Base-by-base conservation (phyloP, 2,888 invertebrate genomes). In the Ennomos erosarius region DNA sequence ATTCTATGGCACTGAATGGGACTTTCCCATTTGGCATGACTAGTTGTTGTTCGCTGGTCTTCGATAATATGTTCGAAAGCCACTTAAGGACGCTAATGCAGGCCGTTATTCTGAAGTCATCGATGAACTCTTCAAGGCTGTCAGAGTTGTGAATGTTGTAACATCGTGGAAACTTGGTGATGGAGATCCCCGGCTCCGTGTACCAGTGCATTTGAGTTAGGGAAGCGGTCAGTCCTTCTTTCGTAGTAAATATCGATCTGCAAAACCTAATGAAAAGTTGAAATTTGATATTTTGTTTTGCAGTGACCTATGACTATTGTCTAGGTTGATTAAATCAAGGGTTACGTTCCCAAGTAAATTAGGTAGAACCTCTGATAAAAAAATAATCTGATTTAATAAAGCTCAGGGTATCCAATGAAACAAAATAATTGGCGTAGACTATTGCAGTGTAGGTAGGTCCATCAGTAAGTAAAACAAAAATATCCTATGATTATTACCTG, bases 21-120 rank as follows among this genome's bases (percentile, higher is more conserved):
- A 98, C 93, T 81, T 95, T 94, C 16, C 96, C 96, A 43, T 93
- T 88, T 11, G 84, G 70, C 0, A 93, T 87, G 66, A 94, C 93
- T 2, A 95, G 84, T 0, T 85, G 84, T 56, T 94, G 93, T 69
- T 94, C 93, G 13, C 94, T 94, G 49, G 92, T 91, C 0, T 78
- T 82, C 62, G 93, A 92, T 50, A 94, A 88, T 43, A 92, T 93
- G 51, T 93, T 92, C 0, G 95, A 93, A 50, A 98, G 90, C 94
- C 96, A 96, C 82, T 97, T 96, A 40, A 99, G 88, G 46, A 97
- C 90, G 67, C 96, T 95, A 70, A 97, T 94, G 80, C 98, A 98
- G 1, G 98, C 97, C 0, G 98, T 98, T 68, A 97, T 91, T 76
- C 98, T 95, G 80, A 96, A 99, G 86, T 99, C 98, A 64, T 98